phyloP scores from a whole-genome alignment of 2,113 vertebrate species.

The Aegypius monachus region DNA sequence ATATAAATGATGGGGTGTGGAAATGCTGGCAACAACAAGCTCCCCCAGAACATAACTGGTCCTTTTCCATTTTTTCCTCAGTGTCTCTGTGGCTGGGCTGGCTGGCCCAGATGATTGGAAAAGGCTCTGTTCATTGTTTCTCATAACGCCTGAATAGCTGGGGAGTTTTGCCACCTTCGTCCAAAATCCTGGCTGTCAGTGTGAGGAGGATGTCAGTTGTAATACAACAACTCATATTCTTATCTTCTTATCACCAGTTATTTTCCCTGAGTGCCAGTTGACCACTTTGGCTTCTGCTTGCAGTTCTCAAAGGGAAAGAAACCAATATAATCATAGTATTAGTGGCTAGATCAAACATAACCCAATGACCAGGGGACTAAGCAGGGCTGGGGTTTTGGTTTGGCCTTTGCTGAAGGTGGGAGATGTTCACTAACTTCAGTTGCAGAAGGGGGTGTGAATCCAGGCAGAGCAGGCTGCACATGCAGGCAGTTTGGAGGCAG shows the following conservation, averaged over 20 bases:
- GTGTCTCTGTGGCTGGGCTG: background rate
- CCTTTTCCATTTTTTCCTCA: background rate
- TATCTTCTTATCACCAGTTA: background rate
- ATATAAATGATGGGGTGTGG: rapidly evolving
- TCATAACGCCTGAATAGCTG: background rate
- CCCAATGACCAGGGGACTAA: background rate
- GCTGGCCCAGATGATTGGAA: background rate
- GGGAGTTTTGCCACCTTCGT: background rate
- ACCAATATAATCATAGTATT: background rate
- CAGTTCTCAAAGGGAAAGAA: background rate
- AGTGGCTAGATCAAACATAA: background rate
- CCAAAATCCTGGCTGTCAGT: background rate
- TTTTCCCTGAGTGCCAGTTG: background rate
- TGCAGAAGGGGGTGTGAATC: background rate
- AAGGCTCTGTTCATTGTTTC: background rate
- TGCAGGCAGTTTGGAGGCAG: background rate
- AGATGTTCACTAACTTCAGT: background rate
- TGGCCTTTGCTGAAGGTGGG: background rate
- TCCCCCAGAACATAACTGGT: rapidly evolving
- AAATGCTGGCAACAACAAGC: background rate
- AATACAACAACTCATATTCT: background rate
- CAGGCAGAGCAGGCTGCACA: background rate
- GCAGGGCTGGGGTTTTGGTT: background rate
- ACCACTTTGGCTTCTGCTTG: background rate
- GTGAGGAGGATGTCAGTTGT: background rate